Conservation (phyloP, 2,797 vertebrate genomes). For the Erpetoichthys calabaricus region DNA sequence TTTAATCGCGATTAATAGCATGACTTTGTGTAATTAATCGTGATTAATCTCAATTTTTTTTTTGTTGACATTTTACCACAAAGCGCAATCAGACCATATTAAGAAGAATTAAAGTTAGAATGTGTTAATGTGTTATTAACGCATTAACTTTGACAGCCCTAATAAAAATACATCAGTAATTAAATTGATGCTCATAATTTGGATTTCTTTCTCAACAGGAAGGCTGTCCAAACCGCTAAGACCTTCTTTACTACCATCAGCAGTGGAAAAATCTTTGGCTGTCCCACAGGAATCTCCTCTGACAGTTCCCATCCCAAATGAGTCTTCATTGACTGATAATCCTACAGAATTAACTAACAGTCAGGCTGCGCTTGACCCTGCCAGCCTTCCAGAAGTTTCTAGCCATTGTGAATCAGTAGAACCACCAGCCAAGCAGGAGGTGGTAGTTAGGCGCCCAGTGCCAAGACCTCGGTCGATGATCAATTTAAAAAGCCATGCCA, state of each 20-base stretch:
- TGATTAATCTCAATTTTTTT: no score
- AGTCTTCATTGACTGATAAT: neutral
- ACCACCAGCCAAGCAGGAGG: conserved; percentile 29
- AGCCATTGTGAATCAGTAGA: conserved; percentile 31
- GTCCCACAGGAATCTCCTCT: neutral
- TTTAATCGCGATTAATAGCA: no score
- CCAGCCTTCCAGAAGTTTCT: conserved; percentile 25
- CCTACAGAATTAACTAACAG: neutral
- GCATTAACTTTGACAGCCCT: no score
- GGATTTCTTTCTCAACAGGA: conserved; percentile 33
- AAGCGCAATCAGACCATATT: no score
- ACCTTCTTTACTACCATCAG: conserved; percentile 28
- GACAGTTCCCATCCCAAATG: neutral
- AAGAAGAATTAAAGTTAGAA: no score
- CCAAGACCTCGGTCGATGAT: conserved; percentile 74
- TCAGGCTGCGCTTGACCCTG: neutral
- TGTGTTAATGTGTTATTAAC: no score
- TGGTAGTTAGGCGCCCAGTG: conserved; percentile 49
- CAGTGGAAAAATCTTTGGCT: conserved; percentile 11
- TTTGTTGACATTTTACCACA: no score
- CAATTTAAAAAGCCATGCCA: conserved; percentile 45
- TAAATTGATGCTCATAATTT: neutral
- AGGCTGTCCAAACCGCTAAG: conserved; percentile 64
- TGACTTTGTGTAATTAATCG: no score
- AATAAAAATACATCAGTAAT: no score